These are phyloP conservation scores for Lysandra bellargus DNA, from an alignment of 2,888 invertebrate species.

Conservation along the genomic window DNA sequence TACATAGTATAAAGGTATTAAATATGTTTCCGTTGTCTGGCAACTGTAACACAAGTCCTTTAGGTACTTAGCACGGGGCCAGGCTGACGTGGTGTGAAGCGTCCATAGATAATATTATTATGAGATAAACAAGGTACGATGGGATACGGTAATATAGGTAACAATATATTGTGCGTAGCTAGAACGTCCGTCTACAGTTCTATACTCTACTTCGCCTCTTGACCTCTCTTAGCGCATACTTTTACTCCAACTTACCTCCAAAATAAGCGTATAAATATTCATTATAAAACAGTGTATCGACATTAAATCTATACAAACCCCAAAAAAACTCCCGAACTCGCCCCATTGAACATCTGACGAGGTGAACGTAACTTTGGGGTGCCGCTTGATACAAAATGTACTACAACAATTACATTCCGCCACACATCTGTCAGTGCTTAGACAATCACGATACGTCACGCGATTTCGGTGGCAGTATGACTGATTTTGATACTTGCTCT, in stretches of 20 bases:
- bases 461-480: conserved; percentile 54
- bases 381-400: conserved; percentile 69
- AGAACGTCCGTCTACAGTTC: too few species aligned
- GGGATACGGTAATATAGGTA: too few species aligned
- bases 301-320: conserved; percentile 60
- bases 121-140: too few species aligned
- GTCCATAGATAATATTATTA: too few species aligned
- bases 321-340: conserved; percentile 65
- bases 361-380: conserved; percentile 71
- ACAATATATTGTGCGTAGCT: too few species aligned
- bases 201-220: too few species aligned
- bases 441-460: conserved; percentile 80
- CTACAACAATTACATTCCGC: conserved; percentile 77
- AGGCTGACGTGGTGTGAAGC: too few species aligned
- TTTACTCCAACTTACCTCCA: neutral
- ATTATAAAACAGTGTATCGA: conserved; percentile 4
- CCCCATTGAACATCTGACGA: conserved; percentile 78
- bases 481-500: conserved; percentile 54
- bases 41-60: too few species aligned
- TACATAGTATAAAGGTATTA: too few species aligned
- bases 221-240: neutral
- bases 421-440: conserved; percentile 79
- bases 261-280: neutral
- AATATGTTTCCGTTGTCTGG: too few species aligned
- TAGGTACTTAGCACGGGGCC: too few species aligned